A percentile compares a stretch with the other conserved stretches of the same genome.
phyloP scores from a whole-genome alignment of 23 tunicate species.

The Styela clava region DNA sequence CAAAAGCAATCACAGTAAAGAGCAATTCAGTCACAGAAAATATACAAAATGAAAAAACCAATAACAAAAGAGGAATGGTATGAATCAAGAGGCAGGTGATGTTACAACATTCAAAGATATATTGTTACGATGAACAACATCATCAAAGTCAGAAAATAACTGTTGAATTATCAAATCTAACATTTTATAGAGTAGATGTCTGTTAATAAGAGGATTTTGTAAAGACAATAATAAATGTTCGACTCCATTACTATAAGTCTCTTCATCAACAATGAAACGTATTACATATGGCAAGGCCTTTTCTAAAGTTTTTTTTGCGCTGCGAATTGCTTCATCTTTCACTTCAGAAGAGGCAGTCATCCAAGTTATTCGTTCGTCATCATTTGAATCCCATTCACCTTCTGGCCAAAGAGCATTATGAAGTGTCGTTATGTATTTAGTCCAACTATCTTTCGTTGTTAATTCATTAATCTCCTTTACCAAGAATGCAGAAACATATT shows the following conservation, averaged over 20 bases:
- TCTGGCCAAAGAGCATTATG: constrained; percentile 68
- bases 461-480: constrained; percentile 17
- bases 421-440: constrained; percentile 44
- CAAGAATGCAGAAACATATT: constrained; percentile 47
- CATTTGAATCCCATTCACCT: constrained; percentile 55
- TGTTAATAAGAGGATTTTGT: constrained; percentile 58
- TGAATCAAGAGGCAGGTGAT: background rate
- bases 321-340: constrained; percentile 4
- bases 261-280: constrained; percentile 38
- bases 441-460: constrained; percentile 54
- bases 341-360: background rate
- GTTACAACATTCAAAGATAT: background rate
- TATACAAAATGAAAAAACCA: background rate
- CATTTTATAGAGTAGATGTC: constrained; percentile 69
- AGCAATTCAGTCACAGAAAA: background rate
- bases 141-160: constrained; percentile 48
- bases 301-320: constrained; percentile 40
- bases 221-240: constrained; percentile 41
- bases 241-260: constrained; percentile 39
- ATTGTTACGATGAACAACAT: background rate
- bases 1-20: background rate
- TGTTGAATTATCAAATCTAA: constrained; percentile 40
- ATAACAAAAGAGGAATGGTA: too few species aligned
- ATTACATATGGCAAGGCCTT: constrained; percentile 62
- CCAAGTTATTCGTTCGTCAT: constrained; percentile 17